A percentile compares a stretch with the other conserved stretches of the same genome.
Conservation (phyloP, 2,797 vertebrate genomes). For the Sebastes nivosus region DNA sequence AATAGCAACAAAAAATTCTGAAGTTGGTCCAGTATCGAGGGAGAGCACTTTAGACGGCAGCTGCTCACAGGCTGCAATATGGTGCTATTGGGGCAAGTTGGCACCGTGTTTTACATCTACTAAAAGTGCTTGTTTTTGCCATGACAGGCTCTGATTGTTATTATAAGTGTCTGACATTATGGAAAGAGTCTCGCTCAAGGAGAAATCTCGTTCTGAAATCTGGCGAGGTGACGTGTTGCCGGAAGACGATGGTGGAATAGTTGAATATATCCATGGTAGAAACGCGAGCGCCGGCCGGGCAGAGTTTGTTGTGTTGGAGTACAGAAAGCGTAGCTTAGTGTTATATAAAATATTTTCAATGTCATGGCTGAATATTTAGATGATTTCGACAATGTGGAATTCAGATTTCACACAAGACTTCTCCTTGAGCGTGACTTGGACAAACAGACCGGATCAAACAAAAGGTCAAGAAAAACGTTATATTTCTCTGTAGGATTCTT, state of each 20-base stretch:
- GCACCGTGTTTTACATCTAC: background rate
- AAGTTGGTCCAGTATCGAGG: background rate
- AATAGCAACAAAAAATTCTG: background rate
- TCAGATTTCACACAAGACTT: too few relatives aligned
- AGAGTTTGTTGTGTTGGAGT: too few relatives aligned
- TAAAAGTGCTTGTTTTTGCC: background rate
- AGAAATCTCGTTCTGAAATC: background rate
- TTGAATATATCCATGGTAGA: too few relatives aligned
- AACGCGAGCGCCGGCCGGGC: too few relatives aligned
- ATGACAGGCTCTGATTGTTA: background rate
- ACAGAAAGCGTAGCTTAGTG: too few relatives aligned
- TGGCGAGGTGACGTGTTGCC: background rate
- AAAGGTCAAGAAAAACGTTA: accelerated
- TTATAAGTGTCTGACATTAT: background rate
- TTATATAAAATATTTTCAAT: too few relatives aligned
- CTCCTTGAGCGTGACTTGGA: too few relatives aligned
- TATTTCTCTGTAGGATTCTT: too few relatives aligned
- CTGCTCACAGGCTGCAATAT: background rate
- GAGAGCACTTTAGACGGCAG: background rate
- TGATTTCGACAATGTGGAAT: too few relatives aligned
- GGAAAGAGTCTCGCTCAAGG: background rate
- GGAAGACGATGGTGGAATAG: too few relatives aligned
- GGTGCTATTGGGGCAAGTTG: background rate
- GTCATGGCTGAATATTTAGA: too few relatives aligned
- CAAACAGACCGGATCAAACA: too few relatives aligned